phyloP scores from a whole-genome alignment of 2,113 vertebrate genomes.

The Alectura lathami region DNA sequence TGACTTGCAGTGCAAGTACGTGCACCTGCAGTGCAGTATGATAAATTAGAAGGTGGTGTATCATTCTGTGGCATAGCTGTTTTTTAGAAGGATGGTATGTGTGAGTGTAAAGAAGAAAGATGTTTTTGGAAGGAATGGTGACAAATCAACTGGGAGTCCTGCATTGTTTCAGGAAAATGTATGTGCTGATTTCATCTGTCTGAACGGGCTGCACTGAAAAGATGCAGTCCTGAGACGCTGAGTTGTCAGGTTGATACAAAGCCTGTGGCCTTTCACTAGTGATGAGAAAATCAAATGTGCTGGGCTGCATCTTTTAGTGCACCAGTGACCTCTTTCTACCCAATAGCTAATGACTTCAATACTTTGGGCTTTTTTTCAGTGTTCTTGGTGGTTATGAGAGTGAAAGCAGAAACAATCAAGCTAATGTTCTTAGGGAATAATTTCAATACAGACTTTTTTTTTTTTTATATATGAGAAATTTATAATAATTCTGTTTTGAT shows the following conservation, averaged over 20 bases:
- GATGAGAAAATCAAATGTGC: background rate
- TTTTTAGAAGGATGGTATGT: background rate
- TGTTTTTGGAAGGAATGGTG: background rate
- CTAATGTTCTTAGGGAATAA: background rate
- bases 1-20: background rate
- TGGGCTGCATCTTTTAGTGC: background rate
- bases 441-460: background rate
- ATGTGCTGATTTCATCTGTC: background rate
- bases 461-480: background rate
- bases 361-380: background rate
- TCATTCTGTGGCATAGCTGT: fast-evolving
- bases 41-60: background rate
- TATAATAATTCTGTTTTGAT: background rate
- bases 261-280: background rate
- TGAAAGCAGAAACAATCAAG: background rate
- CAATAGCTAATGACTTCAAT: background rate
- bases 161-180: background rate
- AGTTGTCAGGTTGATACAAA: background rate
- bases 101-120: fast-evolving
- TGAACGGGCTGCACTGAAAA: background rate
- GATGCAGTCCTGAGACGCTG: background rate
- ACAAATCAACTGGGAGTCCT: background rate
- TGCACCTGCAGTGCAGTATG: background rate
- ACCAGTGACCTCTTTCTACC: background rate
- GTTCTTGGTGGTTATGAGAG: background rate